These are phyloP conservation scores for Alosa sapidissima DNA, from an alignment of 2,797 vertebrate species.

Conservation along the genomic window DNA sequence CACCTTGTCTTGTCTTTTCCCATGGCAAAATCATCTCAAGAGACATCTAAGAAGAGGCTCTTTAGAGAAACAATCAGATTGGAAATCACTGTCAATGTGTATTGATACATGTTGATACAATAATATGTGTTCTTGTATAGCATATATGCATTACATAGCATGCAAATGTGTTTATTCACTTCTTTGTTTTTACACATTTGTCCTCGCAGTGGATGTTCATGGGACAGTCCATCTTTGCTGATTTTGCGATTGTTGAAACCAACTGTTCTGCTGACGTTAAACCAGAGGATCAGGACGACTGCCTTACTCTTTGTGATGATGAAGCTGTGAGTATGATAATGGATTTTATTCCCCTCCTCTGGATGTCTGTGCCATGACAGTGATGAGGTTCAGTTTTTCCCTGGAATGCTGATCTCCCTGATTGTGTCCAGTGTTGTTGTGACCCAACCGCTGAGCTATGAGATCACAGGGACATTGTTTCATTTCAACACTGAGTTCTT, in stretches of 20 bases:
- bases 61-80: not conserved
- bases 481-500: not conserved
- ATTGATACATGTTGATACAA: not conserved
- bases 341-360: not conserved
- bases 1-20: not conserved
- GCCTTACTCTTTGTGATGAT: constrained; percentile 36
- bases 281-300: constrained; percentile 32
- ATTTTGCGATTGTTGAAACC: constrained; percentile 56
- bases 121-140: not conserved
- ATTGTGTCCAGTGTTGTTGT: not conserved
- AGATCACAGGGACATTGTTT: not conserved
- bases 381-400: not conserved
- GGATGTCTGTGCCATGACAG: not conserved
- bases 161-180: no score
- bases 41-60: not conserved
- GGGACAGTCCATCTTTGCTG: constrained; percentile 40
- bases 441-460: not conserved
- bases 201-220: constrained; percentile 20
- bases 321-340: constrained; percentile 48
- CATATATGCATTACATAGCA: not conserved
- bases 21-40: not conserved
- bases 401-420: not conserved
- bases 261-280: constrained; percentile 39
- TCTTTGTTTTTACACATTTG: no score
- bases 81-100: not conserved